These are phyloP conservation scores for Lepidurus packardi DNA, from an alignment of 1,140 invertebrate species.

Conservation along the genomic window DNA sequence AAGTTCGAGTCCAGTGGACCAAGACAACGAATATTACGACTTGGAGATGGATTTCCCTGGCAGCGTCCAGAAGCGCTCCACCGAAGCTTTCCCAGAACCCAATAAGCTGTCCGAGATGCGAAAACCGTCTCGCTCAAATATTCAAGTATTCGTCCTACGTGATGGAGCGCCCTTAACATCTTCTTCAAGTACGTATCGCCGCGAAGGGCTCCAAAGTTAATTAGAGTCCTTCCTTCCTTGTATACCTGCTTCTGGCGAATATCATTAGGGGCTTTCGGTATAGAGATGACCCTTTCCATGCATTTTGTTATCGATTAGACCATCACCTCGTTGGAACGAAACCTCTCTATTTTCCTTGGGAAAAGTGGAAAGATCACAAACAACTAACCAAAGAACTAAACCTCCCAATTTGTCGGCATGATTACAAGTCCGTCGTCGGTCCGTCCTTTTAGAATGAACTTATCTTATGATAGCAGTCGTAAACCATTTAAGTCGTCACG, in stretches of 20 bases:
- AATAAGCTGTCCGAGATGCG: background rate
- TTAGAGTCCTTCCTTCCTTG: background rate
- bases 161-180: background rate
- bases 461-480: background rate
- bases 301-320: background rate
- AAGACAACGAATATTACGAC: background rate
- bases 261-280: background rate
- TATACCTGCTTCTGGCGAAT: background rate
- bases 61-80: slow-evolving; percentile 3
- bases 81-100: background rate
- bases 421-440: background rate
- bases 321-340: background rate
- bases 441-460: background rate
- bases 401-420: background rate
- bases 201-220: background rate
- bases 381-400: background rate
- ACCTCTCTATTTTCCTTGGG: background rate
- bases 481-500: background rate
- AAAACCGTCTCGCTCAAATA: background rate
- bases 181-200: background rate
- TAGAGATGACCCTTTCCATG: background rate
- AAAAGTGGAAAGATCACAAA: background rate
- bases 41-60: background rate
- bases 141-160: background rate
- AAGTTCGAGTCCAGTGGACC: background rate